Evolutionary conservation across 2,888 invertebrate species (phyloP), one percentile per base, ranked within the genome.

Genomic region (Pandemis corylana): DNA sequence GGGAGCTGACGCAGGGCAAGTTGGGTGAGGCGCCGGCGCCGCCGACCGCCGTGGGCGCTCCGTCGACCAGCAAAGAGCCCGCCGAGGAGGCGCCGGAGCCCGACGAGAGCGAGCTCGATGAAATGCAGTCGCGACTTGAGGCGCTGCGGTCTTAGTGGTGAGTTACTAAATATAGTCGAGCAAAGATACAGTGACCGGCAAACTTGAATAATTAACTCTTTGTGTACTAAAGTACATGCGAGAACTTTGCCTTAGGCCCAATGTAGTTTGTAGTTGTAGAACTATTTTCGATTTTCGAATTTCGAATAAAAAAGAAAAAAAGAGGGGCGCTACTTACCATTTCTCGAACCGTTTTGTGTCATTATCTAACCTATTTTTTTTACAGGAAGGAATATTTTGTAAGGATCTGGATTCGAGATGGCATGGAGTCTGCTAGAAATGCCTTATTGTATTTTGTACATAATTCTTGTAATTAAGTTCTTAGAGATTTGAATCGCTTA

Each of bases 1-100:
- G 97, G 97, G 98, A 98, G 92, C 94, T 98, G 10, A 98, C 98
- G 0, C 97, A 97, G 82, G 98, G 99, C 76, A 97, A 98, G 89
- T 93, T 99, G 73, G 99, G 99, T 46, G 97, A 97, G 85, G 99
- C 99, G 0, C 99, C 99, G 0, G 97, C 97, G 5, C 96, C 96
- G 15, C 96, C 96, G 56, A 95, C 95, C 0, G 95, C 95, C 0
- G 95, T 95, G 0, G 95, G 95, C 28, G 95, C 95, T 0, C 94
- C 95, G 5, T 91, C 93, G 74, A 90, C 91, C 44, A 90, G 90
- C 81, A 80, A 82, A 66, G 95, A 95, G 78, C 92, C 90, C 1
- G 95, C 94, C 68, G 95, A 95, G 46, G 95, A 94, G 68, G 95
- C 95, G 46, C 95, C 96, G 20, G 96, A 96, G 68, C 97, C 97